phyloP scores from a whole-genome alignment of 1,140 invertebrate genomes.

The Lasioglossum baleicum region DNA sequence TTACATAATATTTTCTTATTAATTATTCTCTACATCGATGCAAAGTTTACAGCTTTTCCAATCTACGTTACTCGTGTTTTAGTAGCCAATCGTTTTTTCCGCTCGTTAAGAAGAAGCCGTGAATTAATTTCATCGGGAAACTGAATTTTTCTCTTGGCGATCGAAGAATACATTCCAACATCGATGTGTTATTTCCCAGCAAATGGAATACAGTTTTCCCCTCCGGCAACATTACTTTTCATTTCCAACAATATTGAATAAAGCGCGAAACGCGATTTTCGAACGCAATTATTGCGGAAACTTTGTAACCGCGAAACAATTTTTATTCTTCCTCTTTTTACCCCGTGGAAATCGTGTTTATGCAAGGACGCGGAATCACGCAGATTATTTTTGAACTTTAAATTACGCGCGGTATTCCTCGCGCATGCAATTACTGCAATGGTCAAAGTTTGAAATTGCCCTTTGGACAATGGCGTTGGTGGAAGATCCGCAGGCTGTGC shows the following conservation, averaged over 20 bases:
- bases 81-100: neutral
- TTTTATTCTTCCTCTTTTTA: neutral
- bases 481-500: neutral
- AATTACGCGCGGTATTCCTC: neutral
- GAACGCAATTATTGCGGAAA: neutral
- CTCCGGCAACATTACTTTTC: neutral
- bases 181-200: neutral
- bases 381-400: constrained; percentile 9
- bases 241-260: neutral
- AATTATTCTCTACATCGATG: too few relatives aligned
- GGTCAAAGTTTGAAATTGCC: constrained; percentile 15
- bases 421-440: constrained; percentile 1
- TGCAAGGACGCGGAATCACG: neutral
- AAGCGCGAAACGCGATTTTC: neutral
- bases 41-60: neutral
- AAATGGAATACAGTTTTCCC: too few relatives aligned
- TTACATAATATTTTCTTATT: too few relatives aligned
- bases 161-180: neutral
- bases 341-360: neutral
- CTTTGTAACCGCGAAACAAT: neutral
- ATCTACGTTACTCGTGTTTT: neutral
- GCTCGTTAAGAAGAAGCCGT: neutral
- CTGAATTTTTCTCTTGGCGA: neutral
- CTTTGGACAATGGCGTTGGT: neutral
- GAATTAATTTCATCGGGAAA: neutral